phyloP scores from a whole-genome alignment of 2,888 invertebrate genomes.

The Sphaerophoria rueppellii region DNA sequence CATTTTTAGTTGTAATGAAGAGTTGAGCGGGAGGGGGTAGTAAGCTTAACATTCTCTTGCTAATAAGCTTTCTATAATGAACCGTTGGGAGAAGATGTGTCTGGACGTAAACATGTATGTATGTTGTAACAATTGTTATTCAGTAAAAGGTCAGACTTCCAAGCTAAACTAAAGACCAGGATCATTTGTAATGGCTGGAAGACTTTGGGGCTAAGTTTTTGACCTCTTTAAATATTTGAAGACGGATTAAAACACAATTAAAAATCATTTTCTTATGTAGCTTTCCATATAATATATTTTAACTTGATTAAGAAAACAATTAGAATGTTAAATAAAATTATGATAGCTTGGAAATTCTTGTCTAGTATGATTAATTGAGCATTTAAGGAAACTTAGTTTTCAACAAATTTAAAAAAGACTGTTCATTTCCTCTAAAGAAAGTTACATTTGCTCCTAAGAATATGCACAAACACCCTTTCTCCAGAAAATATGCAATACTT shows the following conservation, averaged over 20 bases:
- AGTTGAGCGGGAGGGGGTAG: slow-evolving; percentile 12
- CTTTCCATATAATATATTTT: slow-evolving; percentile 5
- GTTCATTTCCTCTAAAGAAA: no score
- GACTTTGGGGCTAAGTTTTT: slow-evolving; percentile 8
- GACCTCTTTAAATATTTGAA: slow-evolving; percentile 32
- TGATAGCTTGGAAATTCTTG: not conserved
- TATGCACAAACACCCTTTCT: no score
- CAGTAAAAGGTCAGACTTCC: slow-evolving; percentile 1
- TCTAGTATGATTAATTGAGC: no score
- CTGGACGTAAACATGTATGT: slow-evolving; percentile 5
- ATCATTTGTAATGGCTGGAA: not conserved
- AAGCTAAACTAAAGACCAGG: not conserved
- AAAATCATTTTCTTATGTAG: slow-evolving; percentile 20
- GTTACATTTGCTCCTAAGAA: no score
- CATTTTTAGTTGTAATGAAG: slow-evolving; percentile 15
- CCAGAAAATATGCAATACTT: no score
- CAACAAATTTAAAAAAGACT: no score
- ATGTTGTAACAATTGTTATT: slow-evolving; percentile 24
- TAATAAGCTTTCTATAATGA: slow-evolving; percentile 11
- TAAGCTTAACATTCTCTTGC: slow-evolving; percentile 8
- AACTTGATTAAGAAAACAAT: no score
- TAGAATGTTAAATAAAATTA: not conserved
- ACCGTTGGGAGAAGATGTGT: not conserved
- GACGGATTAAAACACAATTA: slow-evolving; percentile 20
- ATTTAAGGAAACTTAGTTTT: no score